phyloP scores from a whole-genome alignment of 2,888 invertebrate genomes.

The Polyommatus iphigenia region DNA sequence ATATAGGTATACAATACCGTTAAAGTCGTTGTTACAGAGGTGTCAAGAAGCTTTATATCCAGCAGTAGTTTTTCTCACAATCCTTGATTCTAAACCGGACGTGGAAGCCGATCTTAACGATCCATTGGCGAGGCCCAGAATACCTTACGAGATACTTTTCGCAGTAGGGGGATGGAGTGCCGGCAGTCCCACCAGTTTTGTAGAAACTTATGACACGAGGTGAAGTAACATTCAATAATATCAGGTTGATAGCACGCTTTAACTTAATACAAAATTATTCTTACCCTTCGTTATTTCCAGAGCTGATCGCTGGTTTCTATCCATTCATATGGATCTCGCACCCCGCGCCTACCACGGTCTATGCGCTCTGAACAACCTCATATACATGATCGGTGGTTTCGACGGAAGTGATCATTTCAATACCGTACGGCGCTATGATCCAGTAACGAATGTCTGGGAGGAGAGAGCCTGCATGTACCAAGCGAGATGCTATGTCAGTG shows the following conservation, averaged over 20 bases:
- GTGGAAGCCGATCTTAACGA: slow-evolving; percentile 78
- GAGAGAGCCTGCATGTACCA: slow-evolving; percentile 90
- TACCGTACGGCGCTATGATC: slow-evolving; percentile 90
- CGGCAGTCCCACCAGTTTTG: slow-evolving; percentile 90
- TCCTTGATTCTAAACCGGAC: slow-evolving; percentile 71
- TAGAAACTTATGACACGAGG: slow-evolving; percentile 89
- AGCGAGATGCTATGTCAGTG: slow-evolving; percentile 89
- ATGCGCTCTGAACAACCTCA: slow-evolving; percentile 84
- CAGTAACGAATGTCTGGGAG: slow-evolving; percentile 86
- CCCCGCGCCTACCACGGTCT: slow-evolving; percentile 90
- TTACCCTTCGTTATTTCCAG: slow-evolving; percentile 56
- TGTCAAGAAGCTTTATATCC: slow-evolving; percentile 78
- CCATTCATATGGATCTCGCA: slow-evolving; percentile 83
- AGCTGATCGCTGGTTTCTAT: slow-evolving; percentile 88
- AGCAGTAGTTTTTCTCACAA: slow-evolving; percentile 75
- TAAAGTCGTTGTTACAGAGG: slow-evolving; percentile 58
- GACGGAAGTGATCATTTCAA: slow-evolving; percentile 89
- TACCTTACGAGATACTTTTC: slow-evolving; percentile 89
- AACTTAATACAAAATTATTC: neutral
- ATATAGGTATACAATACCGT: neutral
- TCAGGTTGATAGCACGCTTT: neutral
- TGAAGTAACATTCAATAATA: slow-evolving; percentile 52
- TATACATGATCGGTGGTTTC: slow-evolving; percentile 91
- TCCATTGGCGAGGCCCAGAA: slow-evolving; percentile 84
- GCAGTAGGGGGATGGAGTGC: slow-evolving; percentile 92